phyloP scores from a whole-genome alignment of 2,113 vertebrate genomes.

The Aptenodytes forsteri region DNA sequence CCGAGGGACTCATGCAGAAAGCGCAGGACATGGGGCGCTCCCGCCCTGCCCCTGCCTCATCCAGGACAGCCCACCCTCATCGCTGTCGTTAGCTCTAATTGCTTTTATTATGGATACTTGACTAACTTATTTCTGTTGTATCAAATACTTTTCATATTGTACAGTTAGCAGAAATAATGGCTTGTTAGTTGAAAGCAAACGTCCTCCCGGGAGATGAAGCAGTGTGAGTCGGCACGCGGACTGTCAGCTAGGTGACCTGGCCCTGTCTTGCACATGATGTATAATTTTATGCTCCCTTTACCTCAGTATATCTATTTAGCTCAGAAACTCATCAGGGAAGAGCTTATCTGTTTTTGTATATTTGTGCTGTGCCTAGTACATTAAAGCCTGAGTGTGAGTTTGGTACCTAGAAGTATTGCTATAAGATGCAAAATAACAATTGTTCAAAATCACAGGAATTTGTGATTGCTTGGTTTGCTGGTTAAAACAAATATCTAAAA shows the following conservation, averaged over 20 bases:
- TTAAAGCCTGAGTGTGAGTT: neutral
- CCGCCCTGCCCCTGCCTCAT: fast-evolving
- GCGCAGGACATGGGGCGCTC: neutral
- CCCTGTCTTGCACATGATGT: neutral
- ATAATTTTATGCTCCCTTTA: neutral
- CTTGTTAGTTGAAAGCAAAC: neutral
- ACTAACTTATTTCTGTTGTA: neutral
- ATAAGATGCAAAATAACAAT: neutral
- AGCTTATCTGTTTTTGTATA: neutral
- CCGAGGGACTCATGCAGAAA: neutral
- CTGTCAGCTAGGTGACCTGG: neutral
- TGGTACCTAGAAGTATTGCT: neutral
- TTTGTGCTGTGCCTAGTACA: neutral
- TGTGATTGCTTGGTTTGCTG: neutral
- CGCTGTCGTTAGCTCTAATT: neutral
- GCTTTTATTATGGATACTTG: neutral
- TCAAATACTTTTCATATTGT: neutral
- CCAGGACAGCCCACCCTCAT: neutral
- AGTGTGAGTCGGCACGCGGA: fast-evolving
- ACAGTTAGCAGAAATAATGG: neutral
- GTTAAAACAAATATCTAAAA: conserved; percentile 2
- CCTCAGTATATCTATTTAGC: neutral
- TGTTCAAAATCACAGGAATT: neutral
- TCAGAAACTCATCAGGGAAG: neutral
- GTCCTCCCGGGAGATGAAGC: neutral